Evolutionary conservation across 1,140 invertebrate genomes (phyloP), one percentile per base, ranked within the genome.

Genomic region (Atta colombica): DNA sequence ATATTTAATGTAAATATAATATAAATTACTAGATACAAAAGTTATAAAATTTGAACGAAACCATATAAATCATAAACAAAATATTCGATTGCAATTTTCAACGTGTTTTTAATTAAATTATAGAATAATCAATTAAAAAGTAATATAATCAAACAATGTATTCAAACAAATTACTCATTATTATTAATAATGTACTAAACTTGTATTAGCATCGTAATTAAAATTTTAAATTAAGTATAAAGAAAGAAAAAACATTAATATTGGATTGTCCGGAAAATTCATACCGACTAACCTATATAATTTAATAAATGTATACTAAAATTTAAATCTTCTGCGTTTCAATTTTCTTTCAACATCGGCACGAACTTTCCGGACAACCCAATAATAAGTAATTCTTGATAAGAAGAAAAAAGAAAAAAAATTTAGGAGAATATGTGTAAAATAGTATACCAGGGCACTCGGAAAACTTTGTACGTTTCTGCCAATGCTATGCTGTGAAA

Each of bases 401-500:
- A 60, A 39, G n/a, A 25, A n/a, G 25, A 35, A 35, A 49, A 55
- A 14, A 31, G 4, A 55, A 21, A 7, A 21, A 69, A 10, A 39
- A 8, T 0, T 60, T 45, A 10, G 7, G 0, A 63, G 5, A 21
- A 21, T 14, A 25, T 6, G 10, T 28, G 31, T 28, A 45, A 74
- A 16, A 65, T 3, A 14, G 25, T n/a, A 51, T 12, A 80, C 28
- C 65, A 16, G 86, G 89, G 85, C 31, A 6, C 60, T 8, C 3
- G 8, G 0, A 16, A 35, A 25, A 28, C 6, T 84, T n/a, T 0
- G 10, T 31, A 71, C 89, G 84, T 63, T n/a, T 85, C 89, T 91
- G 84, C n/a, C 39, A 16, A 61, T 74, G 71, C 63, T 85, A 86
- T 89, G 71, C 75, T 84, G 85, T 86, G 66, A 91, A 91, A 89